A percentile compares a stretch with the other conserved stretches of the same genome.
Conservation (phyloP, 2,113 vertebrate genomes). For the Pseudonaja textilis region DNA sequence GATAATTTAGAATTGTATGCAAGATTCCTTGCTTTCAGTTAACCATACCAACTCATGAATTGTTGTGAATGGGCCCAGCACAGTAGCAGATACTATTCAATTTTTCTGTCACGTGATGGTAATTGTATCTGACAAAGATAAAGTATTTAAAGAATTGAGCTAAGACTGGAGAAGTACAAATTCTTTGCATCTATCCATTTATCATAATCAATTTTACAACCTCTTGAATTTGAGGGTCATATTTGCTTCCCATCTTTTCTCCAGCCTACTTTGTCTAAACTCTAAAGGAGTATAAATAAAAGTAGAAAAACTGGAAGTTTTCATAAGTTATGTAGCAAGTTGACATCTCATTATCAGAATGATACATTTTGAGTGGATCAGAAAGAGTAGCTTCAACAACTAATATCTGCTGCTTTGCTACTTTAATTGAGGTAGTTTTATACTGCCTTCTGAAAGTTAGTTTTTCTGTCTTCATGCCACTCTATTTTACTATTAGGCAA, state of each 20-base stretch:
- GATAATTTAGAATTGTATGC: background rate
- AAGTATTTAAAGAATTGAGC: background rate
- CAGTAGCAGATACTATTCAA: no score
- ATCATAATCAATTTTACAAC: background rate
- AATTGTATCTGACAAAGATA: background rate
- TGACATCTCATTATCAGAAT: background rate
- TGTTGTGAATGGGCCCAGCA: background rate
- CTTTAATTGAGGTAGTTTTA: background rate
- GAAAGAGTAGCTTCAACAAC: background rate
- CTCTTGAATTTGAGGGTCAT: background rate
- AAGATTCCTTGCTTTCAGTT: background rate
- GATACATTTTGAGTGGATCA: background rate
- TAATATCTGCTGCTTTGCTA: background rate
- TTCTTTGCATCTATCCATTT: background rate
- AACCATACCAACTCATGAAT: background rate
- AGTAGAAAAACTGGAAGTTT: background rate
- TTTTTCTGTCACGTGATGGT: no score
- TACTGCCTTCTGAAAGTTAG: background rate
- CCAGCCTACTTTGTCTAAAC: background rate
- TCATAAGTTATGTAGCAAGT: background rate
- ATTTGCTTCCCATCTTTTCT: background rate
- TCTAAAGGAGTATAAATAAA: background rate
- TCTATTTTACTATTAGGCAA: conserved; percentile 11
- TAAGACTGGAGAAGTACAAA: background rate
- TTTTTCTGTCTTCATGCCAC: background rate